These are phyloP conservation scores for Rhynchophorus ferrugineus DNA, from an alignment of 1,140 invertebrate genomes.

Conservation along the genomic window DNA sequence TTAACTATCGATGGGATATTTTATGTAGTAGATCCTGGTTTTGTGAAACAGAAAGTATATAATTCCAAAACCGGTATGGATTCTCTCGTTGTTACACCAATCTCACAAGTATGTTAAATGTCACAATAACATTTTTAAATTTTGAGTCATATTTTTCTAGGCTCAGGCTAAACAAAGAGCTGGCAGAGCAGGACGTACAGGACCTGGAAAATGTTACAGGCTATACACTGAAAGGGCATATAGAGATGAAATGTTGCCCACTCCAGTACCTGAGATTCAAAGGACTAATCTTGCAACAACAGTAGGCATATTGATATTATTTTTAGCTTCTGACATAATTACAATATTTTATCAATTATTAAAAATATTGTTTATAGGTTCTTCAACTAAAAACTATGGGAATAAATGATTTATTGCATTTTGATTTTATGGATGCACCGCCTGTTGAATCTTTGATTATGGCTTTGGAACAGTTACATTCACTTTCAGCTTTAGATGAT, in stretches of 20 bases:
- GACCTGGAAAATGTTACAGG: conserved; percentile 96
- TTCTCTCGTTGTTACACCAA: conserved; percentile 96
- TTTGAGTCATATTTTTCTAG: conserved; percentile 37
- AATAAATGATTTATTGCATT: conserved; percentile 98
- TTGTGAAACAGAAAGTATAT: conserved; percentile 99
- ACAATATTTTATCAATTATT: not conserved
- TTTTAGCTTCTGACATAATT: not conserved
- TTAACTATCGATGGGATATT: conserved; percentile 99
- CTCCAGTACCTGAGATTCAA: conserved; percentile 98
- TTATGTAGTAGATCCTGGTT: conserved; percentile 99
- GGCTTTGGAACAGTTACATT: conserved; percentile 95
- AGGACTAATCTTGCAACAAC: conserved; percentile 96
- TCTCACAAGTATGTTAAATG: conserved; percentile 69
- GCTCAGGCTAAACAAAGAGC: conserved; percentile 97
- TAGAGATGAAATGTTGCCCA: conserved; percentile 96
- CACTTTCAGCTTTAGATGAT: conserved; percentile 92
- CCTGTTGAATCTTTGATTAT: conserved; percentile 95
- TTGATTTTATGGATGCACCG: conserved; percentile 99
- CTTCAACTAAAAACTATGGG: conserved; percentile 98
- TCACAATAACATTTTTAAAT: not conserved
- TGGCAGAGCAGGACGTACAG: conserved; percentile 91
- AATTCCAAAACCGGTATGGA: conserved; percentile 99
- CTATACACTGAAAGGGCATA: conserved; percentile 98
- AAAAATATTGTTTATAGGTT: conserved; percentile 3
- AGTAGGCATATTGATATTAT: conserved; percentile 40